A percentile compares a stretch with the other conserved stretches of the same genome.
Evolutionary conservation across 2,797 vertebrate species (phyloP).

Genomic region (Nannoperca obscura): DNA sequence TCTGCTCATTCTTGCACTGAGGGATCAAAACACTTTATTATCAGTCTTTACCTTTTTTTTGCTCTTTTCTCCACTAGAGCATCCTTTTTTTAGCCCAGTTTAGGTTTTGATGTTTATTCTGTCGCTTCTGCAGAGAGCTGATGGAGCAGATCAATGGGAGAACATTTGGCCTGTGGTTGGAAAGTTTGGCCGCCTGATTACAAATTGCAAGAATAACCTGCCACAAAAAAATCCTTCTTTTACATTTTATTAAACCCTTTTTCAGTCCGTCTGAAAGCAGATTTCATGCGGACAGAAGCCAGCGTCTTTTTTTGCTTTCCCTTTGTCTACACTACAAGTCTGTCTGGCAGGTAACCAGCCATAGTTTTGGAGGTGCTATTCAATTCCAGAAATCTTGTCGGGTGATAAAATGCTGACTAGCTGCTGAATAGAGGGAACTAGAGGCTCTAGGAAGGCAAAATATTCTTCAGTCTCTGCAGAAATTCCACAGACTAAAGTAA

Average conservation of each 20-base stretch:
- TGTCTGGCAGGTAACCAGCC: conserved; percentile 14
- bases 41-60: not conserved
- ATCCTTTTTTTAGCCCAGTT: not conserved
- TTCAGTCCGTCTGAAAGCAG: not conserved
- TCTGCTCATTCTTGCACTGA: not conserved
- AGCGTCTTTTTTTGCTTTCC: not conserved
- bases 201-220: not conserved
- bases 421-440: not conserved
- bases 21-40: conserved; percentile 15
- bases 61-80: not conserved
- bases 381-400: not conserved
- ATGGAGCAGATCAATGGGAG: not conserved
- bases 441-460: not conserved
- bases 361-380: not conserved
- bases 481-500: not conserved
- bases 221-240: not conserved
- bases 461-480: not conserved
- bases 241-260: not conserved
- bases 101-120: not conserved
- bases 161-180: not conserved
- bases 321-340: not conserved
- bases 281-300: not conserved
- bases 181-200: not conserved
- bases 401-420: conserved; percentile 2
- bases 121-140: conserved; percentile 1